A percentile compares a stretch with the other conserved stretches of the same genome.
Evolutionary conservation across 1,140 invertebrate species (phyloP).

Genomic region (Tetramorium alpestre): DNA sequence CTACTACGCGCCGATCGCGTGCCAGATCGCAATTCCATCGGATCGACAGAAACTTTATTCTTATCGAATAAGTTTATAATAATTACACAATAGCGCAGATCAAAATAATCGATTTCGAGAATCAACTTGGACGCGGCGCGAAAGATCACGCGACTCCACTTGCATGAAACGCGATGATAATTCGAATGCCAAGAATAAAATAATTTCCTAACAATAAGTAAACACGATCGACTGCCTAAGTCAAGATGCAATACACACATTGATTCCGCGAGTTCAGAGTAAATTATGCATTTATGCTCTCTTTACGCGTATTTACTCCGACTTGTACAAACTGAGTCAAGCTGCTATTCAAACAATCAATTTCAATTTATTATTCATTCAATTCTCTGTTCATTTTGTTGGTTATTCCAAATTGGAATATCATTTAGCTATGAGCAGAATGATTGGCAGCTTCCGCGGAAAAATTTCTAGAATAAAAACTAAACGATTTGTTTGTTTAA

Average conservation of each 20-base stretch:
- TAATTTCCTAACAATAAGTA: neutral
- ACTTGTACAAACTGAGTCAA: neutral
- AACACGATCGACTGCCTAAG: neutral
- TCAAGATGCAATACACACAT: neutral
- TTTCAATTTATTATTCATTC: too few species aligned
- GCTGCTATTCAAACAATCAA: conserved; percentile 11
- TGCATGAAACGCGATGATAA: neutral
- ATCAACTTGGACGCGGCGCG: neutral
- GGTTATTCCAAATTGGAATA: neutral
- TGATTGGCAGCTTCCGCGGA: neutral
- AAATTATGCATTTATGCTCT: conserved; percentile 24
- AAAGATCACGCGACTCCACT: neutral
- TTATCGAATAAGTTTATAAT: neutral
- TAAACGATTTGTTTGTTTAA: neutral
- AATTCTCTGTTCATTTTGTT: neutral
- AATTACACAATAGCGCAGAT: neutral
- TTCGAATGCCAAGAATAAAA: neutral
- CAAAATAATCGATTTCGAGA: neutral
- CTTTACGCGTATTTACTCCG: neutral
- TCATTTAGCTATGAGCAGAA: neutral
- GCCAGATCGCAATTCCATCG: neutral
- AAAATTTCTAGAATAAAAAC: neutral
- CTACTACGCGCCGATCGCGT: neutral
- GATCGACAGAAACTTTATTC: too few species aligned
- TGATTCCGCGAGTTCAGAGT: neutral